These are phyloP conservation scores for Gymnocheta viridis DNA, from an alignment of 2,888 invertebrate genomes.

Conservation along the genomic window DNA sequence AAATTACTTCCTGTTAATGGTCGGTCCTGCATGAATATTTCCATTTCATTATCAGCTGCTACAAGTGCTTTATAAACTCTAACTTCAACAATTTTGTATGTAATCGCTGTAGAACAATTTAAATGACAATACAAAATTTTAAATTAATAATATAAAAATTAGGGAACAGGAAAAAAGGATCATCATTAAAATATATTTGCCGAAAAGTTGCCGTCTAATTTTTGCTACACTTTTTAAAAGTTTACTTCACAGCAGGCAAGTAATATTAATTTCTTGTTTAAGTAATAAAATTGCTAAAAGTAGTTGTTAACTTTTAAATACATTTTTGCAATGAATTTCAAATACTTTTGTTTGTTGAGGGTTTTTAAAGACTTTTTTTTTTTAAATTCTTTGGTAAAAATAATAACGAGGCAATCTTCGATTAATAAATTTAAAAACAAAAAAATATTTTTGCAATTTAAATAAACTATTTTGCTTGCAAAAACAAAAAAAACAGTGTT, in stretches of 20 bases:
- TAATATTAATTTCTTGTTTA: background rate
- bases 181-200: background rate
- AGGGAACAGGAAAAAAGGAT: background rate
- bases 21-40: background rate
- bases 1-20: conserved; percentile 19
- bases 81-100: background rate
- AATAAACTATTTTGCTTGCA: too few relatives aligned
- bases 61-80: background rate
- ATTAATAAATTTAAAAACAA: too few relatives aligned
- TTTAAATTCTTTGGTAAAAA: too few relatives aligned
- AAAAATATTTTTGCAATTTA: too few relatives aligned
- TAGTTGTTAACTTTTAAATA: too few relatives aligned
- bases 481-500: too few relatives aligned
- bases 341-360: too few relatives aligned
- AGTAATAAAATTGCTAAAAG: too few relatives aligned
- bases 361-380: too few relatives aligned
- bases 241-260: background rate
- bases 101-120: conserved; percentile 2
- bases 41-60: conserved; percentile 19
- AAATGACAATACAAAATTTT: background rate
- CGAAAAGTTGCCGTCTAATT: background rate
- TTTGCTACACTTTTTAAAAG: background rate
- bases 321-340: too few relatives aligned
- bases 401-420: too few relatives aligned
- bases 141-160: background rate